Conservation (phyloP, 2,888 invertebrate genomes). For the Melieria picta region DNA sequence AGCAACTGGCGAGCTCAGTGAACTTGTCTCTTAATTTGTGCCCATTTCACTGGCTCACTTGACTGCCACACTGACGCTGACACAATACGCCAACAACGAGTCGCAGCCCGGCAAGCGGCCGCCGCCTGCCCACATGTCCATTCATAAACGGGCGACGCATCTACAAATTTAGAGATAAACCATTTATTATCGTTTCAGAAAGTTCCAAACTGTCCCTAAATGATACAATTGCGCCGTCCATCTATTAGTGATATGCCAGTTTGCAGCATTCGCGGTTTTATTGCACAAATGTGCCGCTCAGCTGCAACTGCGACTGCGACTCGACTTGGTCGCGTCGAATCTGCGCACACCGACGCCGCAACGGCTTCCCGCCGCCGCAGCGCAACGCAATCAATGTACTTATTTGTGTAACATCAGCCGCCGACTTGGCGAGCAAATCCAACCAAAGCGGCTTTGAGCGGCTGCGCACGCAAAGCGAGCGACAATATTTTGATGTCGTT, state of each 20-base stretch:
- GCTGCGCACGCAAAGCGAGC: not conserved
- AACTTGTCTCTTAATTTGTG: too few relatives aligned
- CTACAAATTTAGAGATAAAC: conserved; percentile 47
- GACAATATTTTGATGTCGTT: conserved; percentile 34
- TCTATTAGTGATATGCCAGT: conserved; percentile 33
- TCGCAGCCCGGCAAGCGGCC: too few relatives aligned
- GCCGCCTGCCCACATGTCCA: not conserved
- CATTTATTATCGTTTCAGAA: conserved; percentile 59
- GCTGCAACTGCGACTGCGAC: not conserved
- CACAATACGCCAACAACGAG: too few relatives aligned
- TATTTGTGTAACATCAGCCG: conserved; percentile 36
- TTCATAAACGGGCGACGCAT: not conserved
- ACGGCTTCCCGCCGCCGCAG: conserved; percentile 1
- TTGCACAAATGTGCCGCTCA: not conserved
- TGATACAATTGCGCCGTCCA: conserved; percentile 41
- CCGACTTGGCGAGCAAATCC: conserved; percentile 8
- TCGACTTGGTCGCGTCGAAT: conserved; percentile 12
- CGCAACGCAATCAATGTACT: conserved; percentile 33
- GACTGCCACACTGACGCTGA: too few relatives aligned
- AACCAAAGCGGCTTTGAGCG: conserved; percentile 10
- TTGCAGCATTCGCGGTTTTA: conserved; percentile 19
- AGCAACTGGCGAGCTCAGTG: too few relatives aligned
- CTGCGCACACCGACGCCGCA: conserved; percentile 3
- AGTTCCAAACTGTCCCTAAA: conserved; percentile 32
- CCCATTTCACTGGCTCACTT: too few relatives aligned